Conservation (phyloP, 2,888 invertebrate species). For the Selenia dentaria region DNA sequence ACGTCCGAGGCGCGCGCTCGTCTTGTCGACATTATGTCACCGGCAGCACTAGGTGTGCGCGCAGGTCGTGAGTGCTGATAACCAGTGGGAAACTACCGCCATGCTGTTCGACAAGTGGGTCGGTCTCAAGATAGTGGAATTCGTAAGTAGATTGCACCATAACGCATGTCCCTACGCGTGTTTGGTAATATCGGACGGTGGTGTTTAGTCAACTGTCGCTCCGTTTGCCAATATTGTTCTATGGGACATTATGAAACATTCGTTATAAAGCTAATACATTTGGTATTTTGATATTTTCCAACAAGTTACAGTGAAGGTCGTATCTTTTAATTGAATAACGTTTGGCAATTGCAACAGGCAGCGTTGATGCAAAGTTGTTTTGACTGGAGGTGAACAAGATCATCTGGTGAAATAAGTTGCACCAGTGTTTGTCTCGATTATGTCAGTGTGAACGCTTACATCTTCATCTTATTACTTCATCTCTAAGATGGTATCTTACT, state of each 20-base stretch:
- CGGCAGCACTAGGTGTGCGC: constrained; percentile 32
- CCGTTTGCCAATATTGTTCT: background rate
- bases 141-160: constrained; percentile 65
- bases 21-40: constrained; percentile 50
- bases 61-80: constrained; percentile 32
- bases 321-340: background rate
- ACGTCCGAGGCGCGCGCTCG: constrained; percentile 66
- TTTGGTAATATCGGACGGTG: constrained; percentile 35
- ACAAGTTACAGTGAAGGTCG: constrained; percentile 9
- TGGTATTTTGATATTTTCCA: too few relatives aligned
- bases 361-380: constrained; percentile 4
- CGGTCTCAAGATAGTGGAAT: constrained; percentile 81
- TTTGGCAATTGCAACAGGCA: constrained; percentile 5
- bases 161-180: constrained; percentile 38
- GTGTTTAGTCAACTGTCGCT: constrained; percentile 12
- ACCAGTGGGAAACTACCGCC: constrained; percentile 41
- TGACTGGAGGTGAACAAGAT: constrained; percentile 9
- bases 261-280: too few relatives aligned
- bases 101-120: constrained; percentile 84
- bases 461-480: too few relatives aligned
- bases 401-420: background rate
- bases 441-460: too few relatives aligned
- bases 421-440: constrained; percentile 5
- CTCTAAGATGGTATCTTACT: too few relatives aligned
- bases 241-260: too few relatives aligned